These are phyloP conservation scores for Trachemys scripta DNA, from an alignment of 2,113 vertebrate species.

Conservation along the genomic window DNA sequence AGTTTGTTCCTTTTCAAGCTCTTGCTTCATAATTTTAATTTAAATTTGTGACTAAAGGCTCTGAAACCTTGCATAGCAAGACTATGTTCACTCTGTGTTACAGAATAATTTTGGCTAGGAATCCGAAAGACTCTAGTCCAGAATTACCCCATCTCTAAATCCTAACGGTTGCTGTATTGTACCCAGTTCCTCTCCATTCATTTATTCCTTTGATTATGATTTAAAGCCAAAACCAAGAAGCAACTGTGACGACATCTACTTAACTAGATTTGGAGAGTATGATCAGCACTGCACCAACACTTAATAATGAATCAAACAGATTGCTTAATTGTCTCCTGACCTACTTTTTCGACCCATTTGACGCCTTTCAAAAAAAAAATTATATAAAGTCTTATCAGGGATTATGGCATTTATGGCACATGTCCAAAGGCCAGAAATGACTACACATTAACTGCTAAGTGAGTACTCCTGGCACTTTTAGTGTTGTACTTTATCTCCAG, in stretches of 20 bases:
- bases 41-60: not conserved
- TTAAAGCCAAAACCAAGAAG: not conserved
- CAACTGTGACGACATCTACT: not conserved
- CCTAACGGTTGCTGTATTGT: rapidly evolving
- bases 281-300: not conserved
- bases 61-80: rapidly evolving
- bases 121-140: rapidly evolving
- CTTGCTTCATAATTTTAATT: not conserved
- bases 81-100: rapidly evolving
- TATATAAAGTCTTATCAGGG: not conserved
- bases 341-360: not conserved
- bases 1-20: not conserved
- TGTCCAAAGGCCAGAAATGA: slow-evolving; percentile 1
- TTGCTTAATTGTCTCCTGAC: slow-evolving; percentile 18
- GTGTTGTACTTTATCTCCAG: not conserved
- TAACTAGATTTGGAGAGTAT: not conserved
- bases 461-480: not conserved
- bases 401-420: slow-evolving; percentile 18
- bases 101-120: rapidly evolving
- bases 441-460: not conserved
- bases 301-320: not conserved
- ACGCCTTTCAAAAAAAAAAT: not conserved
- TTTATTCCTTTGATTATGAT: rapidly evolving
- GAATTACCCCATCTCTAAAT: not conserved
- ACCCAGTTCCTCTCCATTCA: rapidly evolving